Conservation (phyloP, 2,888 invertebrate genomes). For the Eupithecia vulgata region DNA sequence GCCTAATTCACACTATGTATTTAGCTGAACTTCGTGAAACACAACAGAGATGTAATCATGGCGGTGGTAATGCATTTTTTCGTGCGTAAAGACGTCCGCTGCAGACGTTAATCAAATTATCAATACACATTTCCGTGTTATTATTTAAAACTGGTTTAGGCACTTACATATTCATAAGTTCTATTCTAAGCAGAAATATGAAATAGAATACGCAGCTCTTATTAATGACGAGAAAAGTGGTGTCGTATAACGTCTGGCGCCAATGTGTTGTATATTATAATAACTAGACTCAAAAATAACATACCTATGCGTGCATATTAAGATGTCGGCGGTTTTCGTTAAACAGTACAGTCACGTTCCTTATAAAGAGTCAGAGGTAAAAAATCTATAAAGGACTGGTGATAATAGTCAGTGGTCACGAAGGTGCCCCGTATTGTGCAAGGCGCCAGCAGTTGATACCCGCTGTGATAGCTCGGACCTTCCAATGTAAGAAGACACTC, state of each 20-base stretch:
- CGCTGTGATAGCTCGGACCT: slow-evolving; percentile 70
- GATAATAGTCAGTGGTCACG: slow-evolving; percentile 79
- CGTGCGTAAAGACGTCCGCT: slow-evolving; percentile 71
- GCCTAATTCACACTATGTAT: slow-evolving; percentile 79
- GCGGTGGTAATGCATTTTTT: slow-evolving; percentile 78
- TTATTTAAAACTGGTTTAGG: slow-evolving; percentile 72
- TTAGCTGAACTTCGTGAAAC: slow-evolving; percentile 82
- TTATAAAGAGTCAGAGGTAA: slow-evolving; percentile 65
- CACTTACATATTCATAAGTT: slow-evolving; percentile 41
- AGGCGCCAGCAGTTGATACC: slow-evolving; percentile 76
- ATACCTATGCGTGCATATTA: slow-evolving; percentile 68
- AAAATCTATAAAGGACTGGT: slow-evolving; percentile 74
- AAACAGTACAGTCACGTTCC: slow-evolving; percentile 72
- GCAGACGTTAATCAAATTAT: slow-evolving; percentile 76
- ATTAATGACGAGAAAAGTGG: slow-evolving; percentile 40
- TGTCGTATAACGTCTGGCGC: slow-evolving; percentile 43
- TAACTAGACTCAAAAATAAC: slow-evolving; percentile 60
- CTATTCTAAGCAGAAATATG: slow-evolving; percentile 40
- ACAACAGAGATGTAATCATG: slow-evolving; percentile 77
- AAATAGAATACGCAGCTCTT: slow-evolving; percentile 37
- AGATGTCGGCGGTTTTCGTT: slow-evolving; percentile 67
- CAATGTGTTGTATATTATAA: slow-evolving; percentile 48
- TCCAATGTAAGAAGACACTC: slow-evolving; percentile 59
- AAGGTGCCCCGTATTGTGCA: slow-evolving; percentile 67
- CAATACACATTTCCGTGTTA: slow-evolving; percentile 74